Evolutionary conservation across 2,888 invertebrate genomes (phyloP).

Genomic region (Caenorhabditis panamensis): DNA sequence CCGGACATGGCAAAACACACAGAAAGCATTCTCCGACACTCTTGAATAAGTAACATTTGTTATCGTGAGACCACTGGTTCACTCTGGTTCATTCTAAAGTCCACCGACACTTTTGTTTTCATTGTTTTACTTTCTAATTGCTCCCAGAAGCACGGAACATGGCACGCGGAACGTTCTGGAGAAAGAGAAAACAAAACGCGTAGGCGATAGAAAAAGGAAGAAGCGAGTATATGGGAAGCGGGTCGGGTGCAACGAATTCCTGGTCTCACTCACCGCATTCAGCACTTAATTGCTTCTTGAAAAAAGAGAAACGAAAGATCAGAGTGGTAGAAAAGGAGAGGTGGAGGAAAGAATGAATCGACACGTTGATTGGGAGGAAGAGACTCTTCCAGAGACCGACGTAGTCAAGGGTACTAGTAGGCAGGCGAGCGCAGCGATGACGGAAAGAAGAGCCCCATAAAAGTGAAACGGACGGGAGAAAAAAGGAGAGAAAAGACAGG

Average conservation of each 20-base stretch:
- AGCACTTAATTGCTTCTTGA: slow-evolving; percentile 18
- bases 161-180: slow-evolving; percentile 11
- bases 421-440: slow-evolving; percentile 5
- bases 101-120: slow-evolving; percentile 1
- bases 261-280: slow-evolving; percentile 19
- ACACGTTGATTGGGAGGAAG: slow-evolving; percentile 37
- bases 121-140: slow-evolving; percentile 22
- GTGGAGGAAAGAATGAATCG: slow-evolving; percentile 10
- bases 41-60: not conserved
- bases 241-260: slow-evolving; percentile 3
- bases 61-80: not conserved
- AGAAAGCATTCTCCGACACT: too few species aligned
- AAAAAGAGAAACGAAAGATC: slow-evolving; percentile 12
- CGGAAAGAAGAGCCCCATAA: slow-evolving; percentile 33
- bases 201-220: slow-evolving; percentile 15
- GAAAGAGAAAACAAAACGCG: slow-evolving; percentile 4
- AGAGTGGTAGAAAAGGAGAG: not conserved
- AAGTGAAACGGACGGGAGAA: slow-evolving; percentile 30
- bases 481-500: too few species aligned
- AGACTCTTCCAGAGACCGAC: slow-evolving; percentile 23
- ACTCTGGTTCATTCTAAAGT: not conserved
- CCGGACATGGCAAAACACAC: not conserved
- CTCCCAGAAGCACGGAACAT: slow-evolving; percentile 27
- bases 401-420: slow-evolving; percentile 49
- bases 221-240: not conserved